Conservation (phyloP, 2,113 vertebrate genomes). For the Trinectes maculatus region DNA sequence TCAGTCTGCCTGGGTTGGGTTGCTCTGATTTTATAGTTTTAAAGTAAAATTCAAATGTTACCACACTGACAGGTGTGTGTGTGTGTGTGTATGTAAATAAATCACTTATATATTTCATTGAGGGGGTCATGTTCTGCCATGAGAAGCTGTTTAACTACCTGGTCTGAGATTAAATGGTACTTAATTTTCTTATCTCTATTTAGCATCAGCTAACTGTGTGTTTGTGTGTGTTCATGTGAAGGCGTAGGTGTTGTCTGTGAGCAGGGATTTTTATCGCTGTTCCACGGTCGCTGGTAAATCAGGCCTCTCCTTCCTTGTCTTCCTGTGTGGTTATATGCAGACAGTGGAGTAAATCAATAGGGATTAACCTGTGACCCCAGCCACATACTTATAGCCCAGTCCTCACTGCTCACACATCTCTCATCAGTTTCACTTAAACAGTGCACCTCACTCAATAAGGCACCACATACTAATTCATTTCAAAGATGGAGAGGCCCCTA, state of each 20-base stretch:
- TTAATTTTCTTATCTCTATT: slow-evolving; percentile 59
- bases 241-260: slow-evolving; percentile 19
- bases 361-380: slow-evolving; percentile 78
- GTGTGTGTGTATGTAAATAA: slow-evolving; percentile 22
- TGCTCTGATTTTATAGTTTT: slow-evolving; percentile 31
- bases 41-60: slow-evolving; percentile 30
- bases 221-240: slow-evolving; percentile 8
- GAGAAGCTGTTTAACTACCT: slow-evolving; percentile 41
- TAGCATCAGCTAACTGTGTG: slow-evolving; percentile 23
- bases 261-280: slow-evolving; percentile 34
- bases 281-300: slow-evolving; percentile 32
- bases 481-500: slow-evolving; percentile 92
- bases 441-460: slow-evolving; percentile 79
- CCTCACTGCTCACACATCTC: slow-evolving; percentile 80
- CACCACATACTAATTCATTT: slow-evolving; percentile 91
- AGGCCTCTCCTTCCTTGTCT: slow-evolving; percentile 59
- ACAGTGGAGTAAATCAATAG: slow-evolving; percentile 76
- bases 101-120: slow-evolving; percentile 37
- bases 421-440: slow-evolving; percentile 83
- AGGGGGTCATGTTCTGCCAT: slow-evolving; percentile 37
- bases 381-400: slow-evolving; percentile 79
- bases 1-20: slow-evolving; percentile 1
- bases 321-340: slow-evolving; percentile 69
- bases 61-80: neutral
- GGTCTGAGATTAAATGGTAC: slow-evolving; percentile 52